A percentile compares a stretch with the other conserved stretches of the same genome.
These are phyloP conservation scores for Drosophila nebulosa DNA, from an alignment of 1,140 invertebrate species.

Conservation along the genomic window DNA sequence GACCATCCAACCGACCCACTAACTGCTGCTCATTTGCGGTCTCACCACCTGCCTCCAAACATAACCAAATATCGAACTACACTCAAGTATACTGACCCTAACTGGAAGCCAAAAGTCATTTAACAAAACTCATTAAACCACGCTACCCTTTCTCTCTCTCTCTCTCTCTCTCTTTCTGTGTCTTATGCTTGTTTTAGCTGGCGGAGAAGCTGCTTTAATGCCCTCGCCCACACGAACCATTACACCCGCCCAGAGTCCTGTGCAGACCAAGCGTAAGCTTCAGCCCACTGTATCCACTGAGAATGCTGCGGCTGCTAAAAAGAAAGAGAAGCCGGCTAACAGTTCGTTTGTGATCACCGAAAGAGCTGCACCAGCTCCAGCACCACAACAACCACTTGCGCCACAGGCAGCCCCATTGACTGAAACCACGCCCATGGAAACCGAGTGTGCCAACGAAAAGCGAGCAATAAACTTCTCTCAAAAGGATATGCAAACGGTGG, in stretches of 20 bases:
- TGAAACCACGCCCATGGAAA: conserved; percentile 60
- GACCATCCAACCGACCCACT: conserved; percentile 18
- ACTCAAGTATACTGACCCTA: conserved; percentile 69
- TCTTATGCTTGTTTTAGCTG: conserved; percentile 53
- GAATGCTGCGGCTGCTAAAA: conserved; percentile 69
- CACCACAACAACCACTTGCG: neutral
- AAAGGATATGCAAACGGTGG: conserved; percentile 79
- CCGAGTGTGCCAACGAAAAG: conserved; percentile 49
- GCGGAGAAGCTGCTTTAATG: conserved; percentile 82
- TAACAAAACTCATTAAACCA: conserved; percentile 78
- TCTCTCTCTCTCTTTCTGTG: conserved; percentile 38
- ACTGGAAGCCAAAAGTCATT: conserved; percentile 64
- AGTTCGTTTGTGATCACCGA: conserved; percentile 62
- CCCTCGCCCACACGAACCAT: conserved; percentile 84
- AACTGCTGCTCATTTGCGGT: conserved; percentile 41
- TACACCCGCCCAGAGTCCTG: conserved; percentile 74
- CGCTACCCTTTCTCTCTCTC: conserved; percentile 64
- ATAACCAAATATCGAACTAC: conserved; percentile 26
- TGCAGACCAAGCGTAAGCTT: conserved; percentile 85
- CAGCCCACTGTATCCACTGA: conserved; percentile 87
- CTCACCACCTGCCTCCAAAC: conserved; percentile 5
- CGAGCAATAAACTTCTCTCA: conserved; percentile 57
- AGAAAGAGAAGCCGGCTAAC: conserved; percentile 70
- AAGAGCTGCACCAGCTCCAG: conserved; percentile 36
- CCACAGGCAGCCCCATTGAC: conserved; percentile 8